A percentile compares a stretch with the other conserved stretches of the same genome.
phyloP scores from a whole-genome alignment of 2,797 vertebrate species.

The Parotocinclus haroldoi region DNA sequence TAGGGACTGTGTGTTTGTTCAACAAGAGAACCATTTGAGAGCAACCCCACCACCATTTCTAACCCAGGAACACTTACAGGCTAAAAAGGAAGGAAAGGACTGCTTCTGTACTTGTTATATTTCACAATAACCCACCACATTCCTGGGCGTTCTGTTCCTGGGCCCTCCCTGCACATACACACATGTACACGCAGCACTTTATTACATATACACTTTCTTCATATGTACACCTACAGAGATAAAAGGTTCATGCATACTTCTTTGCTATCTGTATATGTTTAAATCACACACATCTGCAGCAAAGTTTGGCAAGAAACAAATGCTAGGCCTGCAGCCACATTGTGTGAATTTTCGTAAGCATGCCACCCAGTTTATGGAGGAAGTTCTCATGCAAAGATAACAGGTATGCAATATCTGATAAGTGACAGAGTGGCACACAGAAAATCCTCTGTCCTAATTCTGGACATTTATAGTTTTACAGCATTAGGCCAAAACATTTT shows the following conservation, averaged over 20 bases:
- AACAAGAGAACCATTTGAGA: neutral
- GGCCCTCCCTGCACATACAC: conserved; percentile 16
- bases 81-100: conserved; percentile 44
- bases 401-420: conserved; percentile 39
- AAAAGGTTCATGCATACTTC: neutral
- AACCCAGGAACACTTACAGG: conserved; percentile 27
- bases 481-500: too few species aligned
- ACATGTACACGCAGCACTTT: conserved; percentile 19
- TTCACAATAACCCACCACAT: conserved; percentile 55
- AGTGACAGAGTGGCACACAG: conserved; percentile 33
- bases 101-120: conserved; percentile 52
- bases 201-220: neutral
- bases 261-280: neutral
- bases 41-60: conserved; percentile 9
- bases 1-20: neutral
- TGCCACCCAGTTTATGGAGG: conserved; percentile 38
- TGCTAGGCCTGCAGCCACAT: conserved; percentile 1
- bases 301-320: neutral
- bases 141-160: conserved; percentile 37
- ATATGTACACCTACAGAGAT: neutral
- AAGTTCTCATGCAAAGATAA: conserved; percentile 33
- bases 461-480: too few species aligned
- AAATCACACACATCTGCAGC: neutral
- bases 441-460: neutral
- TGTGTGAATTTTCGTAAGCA: conserved; percentile 21